Base-by-base conservation (phyloP, 2,797 vertebrate genomes). In the Ciconia nigra region DNA sequence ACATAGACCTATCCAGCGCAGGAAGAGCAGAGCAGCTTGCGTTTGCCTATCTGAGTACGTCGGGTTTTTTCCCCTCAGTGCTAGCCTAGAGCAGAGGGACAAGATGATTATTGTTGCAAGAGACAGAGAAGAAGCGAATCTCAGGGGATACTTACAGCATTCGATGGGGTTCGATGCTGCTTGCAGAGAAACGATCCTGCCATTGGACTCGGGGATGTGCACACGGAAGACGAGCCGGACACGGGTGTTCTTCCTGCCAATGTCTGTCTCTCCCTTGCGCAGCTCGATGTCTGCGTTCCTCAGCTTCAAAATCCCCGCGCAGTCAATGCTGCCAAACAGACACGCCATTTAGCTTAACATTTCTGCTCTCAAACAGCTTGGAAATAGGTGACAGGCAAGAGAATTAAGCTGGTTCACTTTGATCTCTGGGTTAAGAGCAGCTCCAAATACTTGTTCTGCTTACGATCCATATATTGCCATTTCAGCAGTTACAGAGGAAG, bases 211-310 rank as follows among this genome's bases (percentile, higher is more conserved):
- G 0, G 99, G 99, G 94, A 99, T 98, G 95, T 99, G 99, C 13
- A 99, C 99, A 0, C 99, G 99, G 83, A 99, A 99, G 58, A 99
- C 99, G 4, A 99, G 98, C 2, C 99, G 98, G 24, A 99, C 99
- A 0, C 99, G 98, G 0, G 99, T 99, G 98, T 99, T 99, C 98
- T 99, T 99, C 72, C 99, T 98, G 8, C 99, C 99, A 1, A 99
- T 99, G 97, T 99, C 99, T 0, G 99, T 99, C 98, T 99, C 99
- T 5, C 99, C 99, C 96, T 99, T 99, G 92, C 99, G 98, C 95
- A 99, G 98, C 98, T 99, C 99, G 2, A 99, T 99, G 97, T 99
- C 99, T 0, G 99, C 99, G 0, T 99, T 99, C 80, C 99, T 98
- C 63, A 99, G 98, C 97, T 99, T 99, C 98, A 99, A 98, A 98